A percentile compares a stretch with the other conserved stretches of the same genome.
phyloP scores from a whole-genome alignment of 2,797 vertebrate species.

The Phyllotis vaccarum region DNA sequence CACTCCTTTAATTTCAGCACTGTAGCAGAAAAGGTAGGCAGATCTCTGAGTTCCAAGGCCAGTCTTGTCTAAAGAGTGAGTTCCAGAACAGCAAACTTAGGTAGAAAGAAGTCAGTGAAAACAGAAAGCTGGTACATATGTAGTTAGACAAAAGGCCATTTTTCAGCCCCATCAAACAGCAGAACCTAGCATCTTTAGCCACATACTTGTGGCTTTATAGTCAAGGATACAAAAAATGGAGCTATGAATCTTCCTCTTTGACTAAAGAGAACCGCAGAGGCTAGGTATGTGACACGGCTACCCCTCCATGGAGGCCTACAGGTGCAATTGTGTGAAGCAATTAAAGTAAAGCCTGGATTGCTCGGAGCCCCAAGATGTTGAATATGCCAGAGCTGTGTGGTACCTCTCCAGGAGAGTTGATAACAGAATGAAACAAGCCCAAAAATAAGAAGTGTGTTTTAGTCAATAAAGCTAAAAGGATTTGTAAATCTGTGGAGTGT shows the following conservation, averaged over 20 bases:
- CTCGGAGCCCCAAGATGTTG: neutral
- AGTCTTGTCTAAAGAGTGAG: neutral
- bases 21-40: neutral
- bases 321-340: neutral
- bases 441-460: neutral
- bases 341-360: neutral
- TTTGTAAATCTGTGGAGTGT: no score
- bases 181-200: neutral
- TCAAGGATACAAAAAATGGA: neutral
- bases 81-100: neutral
- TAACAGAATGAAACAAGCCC: no score
- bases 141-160: neutral
- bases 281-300: neutral
- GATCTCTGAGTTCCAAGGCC: neutral
- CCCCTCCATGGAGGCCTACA: neutral
- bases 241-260: neutral
- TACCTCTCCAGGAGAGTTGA: neutral
- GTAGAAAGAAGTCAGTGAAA: neutral
- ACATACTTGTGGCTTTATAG: neutral
- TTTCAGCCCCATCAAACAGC: neutral
- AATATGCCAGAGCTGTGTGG: no score
- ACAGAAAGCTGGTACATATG: neutral
- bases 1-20: neutral
- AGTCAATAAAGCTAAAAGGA: neutral
- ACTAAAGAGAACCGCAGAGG: neutral